These are phyloP conservation scores for Aix galericulata DNA, from an alignment of 2,113 vertebrate species.

Conservation along the genomic window DNA sequence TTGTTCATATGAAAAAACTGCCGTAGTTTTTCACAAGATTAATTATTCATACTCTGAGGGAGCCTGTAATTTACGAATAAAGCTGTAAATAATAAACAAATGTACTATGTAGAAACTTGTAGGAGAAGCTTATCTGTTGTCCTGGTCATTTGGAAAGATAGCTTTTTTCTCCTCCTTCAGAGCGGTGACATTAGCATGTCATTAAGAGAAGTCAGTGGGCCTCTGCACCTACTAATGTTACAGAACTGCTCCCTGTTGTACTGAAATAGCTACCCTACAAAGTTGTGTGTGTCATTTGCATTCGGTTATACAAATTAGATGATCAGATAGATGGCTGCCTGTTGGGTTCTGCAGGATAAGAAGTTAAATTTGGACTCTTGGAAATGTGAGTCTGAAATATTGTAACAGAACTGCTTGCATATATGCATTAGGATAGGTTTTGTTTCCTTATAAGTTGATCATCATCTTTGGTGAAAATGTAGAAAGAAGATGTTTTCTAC, in stretches of 20 bases:
- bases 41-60: slow-evolving; percentile 50
- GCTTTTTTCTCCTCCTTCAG: neutral
- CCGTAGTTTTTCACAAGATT: slow-evolving; percentile 35
- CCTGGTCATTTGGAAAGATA: neutral
- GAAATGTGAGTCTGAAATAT: neutral
- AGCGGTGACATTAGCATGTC: neutral
- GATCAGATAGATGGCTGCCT: neutral
- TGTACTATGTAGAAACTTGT: neutral
- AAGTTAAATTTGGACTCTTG: neutral
- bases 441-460: neutral
- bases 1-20: slow-evolving; percentile 39
- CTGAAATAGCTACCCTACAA: neutral
- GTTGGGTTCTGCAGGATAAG: neutral
- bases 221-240: neutral
- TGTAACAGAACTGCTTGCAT: neutral
- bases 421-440: neutral
- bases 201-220: neutral
- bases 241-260: neutral
- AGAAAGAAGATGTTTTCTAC: neutral
- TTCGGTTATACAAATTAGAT: neutral
- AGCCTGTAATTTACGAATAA: slow-evolving; percentile 39
- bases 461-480: neutral
- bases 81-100: slow-evolving; percentile 34
- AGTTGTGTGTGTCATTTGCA: neutral
- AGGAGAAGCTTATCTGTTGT: neutral